Conservation (phyloP, 2,113 vertebrate species). For the Girardinichthys multiradiatus region DNA sequence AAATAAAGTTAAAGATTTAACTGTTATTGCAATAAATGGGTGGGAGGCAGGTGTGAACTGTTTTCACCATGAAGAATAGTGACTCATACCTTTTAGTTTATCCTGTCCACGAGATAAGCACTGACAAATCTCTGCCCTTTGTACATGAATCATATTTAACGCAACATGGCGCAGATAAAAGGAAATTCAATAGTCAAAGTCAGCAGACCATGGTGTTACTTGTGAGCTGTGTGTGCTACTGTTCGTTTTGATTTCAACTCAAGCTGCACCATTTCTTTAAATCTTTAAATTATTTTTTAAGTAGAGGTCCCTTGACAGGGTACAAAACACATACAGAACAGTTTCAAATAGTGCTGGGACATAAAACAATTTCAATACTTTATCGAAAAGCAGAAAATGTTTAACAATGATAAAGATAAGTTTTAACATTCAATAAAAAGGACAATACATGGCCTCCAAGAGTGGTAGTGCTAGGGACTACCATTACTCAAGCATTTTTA, state of each 20-base stretch:
- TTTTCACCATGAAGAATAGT: slow-evolving; percentile 2
- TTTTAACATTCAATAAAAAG: background rate
- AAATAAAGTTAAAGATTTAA: slow-evolving; percentile 29
- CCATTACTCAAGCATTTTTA: background rate
- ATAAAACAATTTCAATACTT: background rate
- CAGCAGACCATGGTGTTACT: background rate
- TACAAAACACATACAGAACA: background rate
- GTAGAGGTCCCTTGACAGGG: background rate
- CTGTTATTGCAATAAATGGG: slow-evolving; percentile 39
- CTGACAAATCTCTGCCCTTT: slow-evolving; percentile 2
- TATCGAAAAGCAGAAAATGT: background rate
- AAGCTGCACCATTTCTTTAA: too few relatives aligned
- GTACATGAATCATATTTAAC: slow-evolving; percentile 22
- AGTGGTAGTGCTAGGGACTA: background rate
- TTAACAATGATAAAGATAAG: background rate
- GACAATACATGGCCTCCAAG: background rate
- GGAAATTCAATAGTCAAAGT: background rate
- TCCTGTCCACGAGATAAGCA: slow-evolving; percentile 29
- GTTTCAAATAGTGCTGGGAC: background rate
- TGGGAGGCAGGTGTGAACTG: background rate
- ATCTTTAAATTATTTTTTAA: too few relatives aligned
- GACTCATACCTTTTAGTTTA: background rate
- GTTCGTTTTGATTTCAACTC: background rate
- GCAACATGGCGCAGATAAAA: slow-evolving; percentile 5
- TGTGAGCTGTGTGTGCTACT: background rate